Evolutionary conservation across 2,888 invertebrate genomes (phyloP), one percentile per base, ranked within the genome.

Genomic region (Allolobophora icterica): DNA sequence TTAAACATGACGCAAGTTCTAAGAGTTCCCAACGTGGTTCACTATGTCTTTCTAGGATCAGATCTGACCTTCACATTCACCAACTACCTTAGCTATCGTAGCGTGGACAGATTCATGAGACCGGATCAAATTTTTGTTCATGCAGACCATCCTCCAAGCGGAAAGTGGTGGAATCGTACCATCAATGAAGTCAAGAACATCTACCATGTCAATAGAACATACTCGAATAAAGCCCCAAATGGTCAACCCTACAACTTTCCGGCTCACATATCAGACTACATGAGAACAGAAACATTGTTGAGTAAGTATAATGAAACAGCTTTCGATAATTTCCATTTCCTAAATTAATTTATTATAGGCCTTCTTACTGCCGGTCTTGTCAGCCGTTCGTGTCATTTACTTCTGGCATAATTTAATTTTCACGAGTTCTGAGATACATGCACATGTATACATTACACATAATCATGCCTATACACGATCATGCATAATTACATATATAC

Each of bases 11-110:
- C 52, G n/a, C n/a, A n/a, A n/a, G n/a, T n/a, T 17, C 40, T 89
- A 21, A 89, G 21, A 42, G 45, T 90, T 38, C 90, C 90, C 11
- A 90, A 90, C 34, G 83, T 90, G 3, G 90, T 90, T 71, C 90
- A 90, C 40, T 90, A 84, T 17, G 45, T 90, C 24, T 90, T 34
- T 34, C 45, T 90, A 5, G 90, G 35, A 83, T 83, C 90, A 8
- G 45, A 90, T 83, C 90, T 35, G 24, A 38, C 21, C 6, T 90
- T 90, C 35, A 90, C 71, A 4, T 83, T 90, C n/a, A 58, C 40
- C 21, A 58, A 90, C 34, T 90, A 90, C 84, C 13, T 90, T 15
- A 90, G 90, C 33, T 90, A 71, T 58, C 71, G 34, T 5, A 90
- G 90, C 35, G 90, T 90, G 0, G 71, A 90, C 30, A 35, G 90